These are phyloP conservation scores for Formica selysi DNA, from an alignment of 1,140 invertebrate genomes.

Conservation along the genomic window DNA sequence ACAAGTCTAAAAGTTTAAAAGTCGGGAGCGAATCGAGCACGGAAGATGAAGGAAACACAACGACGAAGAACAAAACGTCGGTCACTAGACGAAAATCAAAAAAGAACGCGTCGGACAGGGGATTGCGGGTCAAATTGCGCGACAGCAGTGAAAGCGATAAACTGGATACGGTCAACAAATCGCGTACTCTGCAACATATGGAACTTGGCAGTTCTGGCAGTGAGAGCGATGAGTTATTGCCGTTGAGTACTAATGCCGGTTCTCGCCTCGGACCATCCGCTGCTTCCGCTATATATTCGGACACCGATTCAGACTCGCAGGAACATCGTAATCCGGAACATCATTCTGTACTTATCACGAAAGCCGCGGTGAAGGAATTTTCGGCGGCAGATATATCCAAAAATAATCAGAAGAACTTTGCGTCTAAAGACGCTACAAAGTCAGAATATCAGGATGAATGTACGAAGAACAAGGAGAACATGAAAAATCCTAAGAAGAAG, in stretches of 20 bases:
- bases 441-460: conserved; percentile 75
- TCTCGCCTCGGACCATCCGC: conserved; percentile 79
- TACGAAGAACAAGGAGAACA: conserved; percentile 85
- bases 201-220: conserved; percentile 89
- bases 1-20: conserved; percentile 73
- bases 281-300: conserved; percentile 91
- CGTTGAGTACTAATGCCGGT: conserved; percentile 84
- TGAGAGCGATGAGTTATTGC: conserved; percentile 92
- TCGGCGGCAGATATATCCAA: conserved; percentile 84
- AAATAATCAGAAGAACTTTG: conserved; percentile 79
- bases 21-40: conserved; percentile 82
- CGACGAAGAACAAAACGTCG: conserved; percentile 76
- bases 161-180: conserved; percentile 78
- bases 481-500: conserved; percentile 88
- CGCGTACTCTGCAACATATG: conserved; percentile 89
- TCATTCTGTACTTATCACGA: conserved; percentile 89
- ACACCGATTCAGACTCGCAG: conserved; percentile 91
- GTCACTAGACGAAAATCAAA: conserved; percentile 78
- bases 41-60: conserved; percentile 78
- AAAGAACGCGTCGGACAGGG: conserved; percentile 79
- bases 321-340: conserved; percentile 84
- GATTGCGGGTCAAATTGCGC: conserved; percentile 65
- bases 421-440: conserved; percentile 71
- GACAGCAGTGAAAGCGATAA: conserved; percentile 82
- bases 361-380: conserved; percentile 94